Evolutionary conservation across 2,888 invertebrate species (phyloP).

Genomic region (Polia nebulosa): DNA sequence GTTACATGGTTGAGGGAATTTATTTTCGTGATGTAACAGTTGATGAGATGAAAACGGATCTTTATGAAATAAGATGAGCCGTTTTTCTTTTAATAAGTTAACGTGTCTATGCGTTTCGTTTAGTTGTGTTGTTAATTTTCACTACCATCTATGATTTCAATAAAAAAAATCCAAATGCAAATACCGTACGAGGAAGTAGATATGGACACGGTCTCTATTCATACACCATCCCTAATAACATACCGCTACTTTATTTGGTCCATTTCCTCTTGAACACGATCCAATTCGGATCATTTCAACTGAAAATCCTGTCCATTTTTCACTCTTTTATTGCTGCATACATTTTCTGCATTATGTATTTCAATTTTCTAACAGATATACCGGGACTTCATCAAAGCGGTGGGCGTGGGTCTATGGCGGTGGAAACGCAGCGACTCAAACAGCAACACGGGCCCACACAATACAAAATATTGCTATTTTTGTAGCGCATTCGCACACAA

Average conservation of each 20-base stretch:
- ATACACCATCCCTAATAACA: constrained; percentile 7
- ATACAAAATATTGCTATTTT: constrained; percentile 76
- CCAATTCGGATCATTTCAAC: constrained; percentile 33
- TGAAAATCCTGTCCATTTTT: constrained; percentile 53
- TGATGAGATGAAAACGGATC: constrained; percentile 71
- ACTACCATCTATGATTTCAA: too few species aligned
- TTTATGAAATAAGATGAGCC: constrained; percentile 17
- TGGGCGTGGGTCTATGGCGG: constrained; percentile 45
- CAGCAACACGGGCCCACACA: constrained; percentile 61
- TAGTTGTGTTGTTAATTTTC: neutral
- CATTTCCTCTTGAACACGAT: constrained; percentile 46
- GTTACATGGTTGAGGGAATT: constrained; percentile 69
- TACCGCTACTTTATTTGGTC: constrained; percentile 29
- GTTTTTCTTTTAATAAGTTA: constrained; percentile 19
- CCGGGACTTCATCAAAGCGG: constrained; percentile 67
- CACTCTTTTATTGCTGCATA: constrained; percentile 34
- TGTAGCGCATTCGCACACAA: constrained; percentile 81
- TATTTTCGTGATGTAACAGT: constrained; percentile 72
- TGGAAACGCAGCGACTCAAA: constrained; percentile 65
- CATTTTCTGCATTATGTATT: constrained; percentile 57
- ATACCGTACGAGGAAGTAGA: neutral
- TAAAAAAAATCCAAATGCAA: too few species aligned
- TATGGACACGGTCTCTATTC: constrained; percentile 2
- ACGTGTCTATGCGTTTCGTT: neutral
- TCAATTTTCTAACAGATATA: constrained; percentile 62